Evolutionary conservation across 2,888 invertebrate genomes (phyloP).

Genomic region (Agrypnus murinus): DNA sequence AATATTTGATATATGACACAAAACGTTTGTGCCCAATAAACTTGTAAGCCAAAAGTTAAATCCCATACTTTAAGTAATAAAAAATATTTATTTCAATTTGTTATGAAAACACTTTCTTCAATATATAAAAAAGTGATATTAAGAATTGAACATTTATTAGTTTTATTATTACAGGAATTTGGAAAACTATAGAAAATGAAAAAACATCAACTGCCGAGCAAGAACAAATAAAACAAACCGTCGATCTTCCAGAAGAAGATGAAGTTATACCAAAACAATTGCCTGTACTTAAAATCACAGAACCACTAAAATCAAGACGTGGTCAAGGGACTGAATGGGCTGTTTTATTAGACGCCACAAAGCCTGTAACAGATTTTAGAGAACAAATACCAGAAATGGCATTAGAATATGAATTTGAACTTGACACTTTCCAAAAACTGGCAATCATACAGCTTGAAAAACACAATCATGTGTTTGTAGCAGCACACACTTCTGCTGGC

Average conservation of each 20-base stretch:
- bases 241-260: conserved; percentile 60
- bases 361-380: conserved; percentile 87
- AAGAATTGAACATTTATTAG: too few species aligned
- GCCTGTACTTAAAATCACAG: conserved; percentile 82
- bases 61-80: too few species aligned
- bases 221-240: conserved; percentile 52
- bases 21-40: too few species aligned
- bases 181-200: conserved; percentile 51
- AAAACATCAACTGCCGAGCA: conserved; percentile 50
- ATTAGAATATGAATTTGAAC: conserved; percentile 89
- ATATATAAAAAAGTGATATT: too few species aligned
- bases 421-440: conserved; percentile 98
- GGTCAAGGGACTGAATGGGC: conserved; percentile 86
- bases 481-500: conserved; percentile 99
- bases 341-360: conserved; percentile 87
- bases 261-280: conserved; percentile 69
- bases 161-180: conserved; percentile 55
- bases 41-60: too few species aligned
- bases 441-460: conserved; percentile 96
- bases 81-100: too few species aligned
- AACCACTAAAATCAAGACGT: conserved; percentile 61
- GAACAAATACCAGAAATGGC: conserved; percentile 89
- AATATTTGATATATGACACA: too few species aligned
- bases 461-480: conserved; percentile 97
- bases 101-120: too few species aligned